A percentile compares a stretch with the other conserved stretches of the same genome.
Evolutionary conservation across 2,113 vertebrate genomes (phyloP).

Genomic region (Pogona vitticeps): DNA sequence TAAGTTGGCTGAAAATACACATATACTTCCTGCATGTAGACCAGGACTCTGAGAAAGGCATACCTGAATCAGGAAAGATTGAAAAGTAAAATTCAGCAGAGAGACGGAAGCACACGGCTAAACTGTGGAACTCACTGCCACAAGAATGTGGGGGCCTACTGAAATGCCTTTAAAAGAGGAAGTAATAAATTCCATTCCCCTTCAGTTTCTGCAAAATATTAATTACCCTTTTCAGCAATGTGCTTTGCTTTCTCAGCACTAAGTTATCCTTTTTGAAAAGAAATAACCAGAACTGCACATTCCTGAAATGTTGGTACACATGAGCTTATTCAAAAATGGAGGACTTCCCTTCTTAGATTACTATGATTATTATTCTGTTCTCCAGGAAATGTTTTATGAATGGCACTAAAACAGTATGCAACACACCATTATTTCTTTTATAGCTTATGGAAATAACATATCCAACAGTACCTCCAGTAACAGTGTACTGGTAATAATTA

Average conservation of each 20-base stretch:
- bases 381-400: constrained; percentile 49
- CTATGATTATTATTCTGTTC: constrained; percentile 7
- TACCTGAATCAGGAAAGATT: no score
- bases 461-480: constrained; percentile 27
- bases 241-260: background rate
- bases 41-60: no score
- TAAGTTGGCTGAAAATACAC: no score
- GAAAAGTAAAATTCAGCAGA: constrained; percentile 40
- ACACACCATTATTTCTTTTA: background rate
- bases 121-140: no score
- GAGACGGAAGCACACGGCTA: no score
- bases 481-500: constrained; percentile 9
- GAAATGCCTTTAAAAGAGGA: constrained; percentile 55
- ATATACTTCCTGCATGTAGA: no score
- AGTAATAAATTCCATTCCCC: no score
- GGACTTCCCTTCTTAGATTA: background rate
- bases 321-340: constrained; percentile 12
- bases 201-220: no score
- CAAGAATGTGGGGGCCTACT: constrained; percentile 46
- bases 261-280: background rate
- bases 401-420: background rate
- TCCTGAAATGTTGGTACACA: constrained; percentile 49
- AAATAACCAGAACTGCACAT: background rate
- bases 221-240: no score
- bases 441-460: constrained; percentile 38